These are phyloP conservation scores for Ophiodon elongatus DNA, from an alignment of 2,113 vertebrate genomes.

Conservation along the genomic window DNA sequence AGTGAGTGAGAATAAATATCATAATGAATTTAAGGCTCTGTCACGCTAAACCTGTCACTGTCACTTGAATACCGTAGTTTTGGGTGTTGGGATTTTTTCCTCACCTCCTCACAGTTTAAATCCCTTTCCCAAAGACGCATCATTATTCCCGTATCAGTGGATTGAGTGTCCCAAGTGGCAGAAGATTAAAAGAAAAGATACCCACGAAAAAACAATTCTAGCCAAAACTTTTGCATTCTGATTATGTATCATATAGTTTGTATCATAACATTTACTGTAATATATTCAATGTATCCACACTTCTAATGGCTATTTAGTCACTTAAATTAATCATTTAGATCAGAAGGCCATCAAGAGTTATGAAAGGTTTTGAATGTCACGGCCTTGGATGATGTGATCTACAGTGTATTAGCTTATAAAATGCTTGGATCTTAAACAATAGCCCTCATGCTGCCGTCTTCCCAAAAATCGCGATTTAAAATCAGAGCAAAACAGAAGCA, in stretches of 20 bases:
- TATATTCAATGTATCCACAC: conserved; percentile 22
- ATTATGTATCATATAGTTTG: conserved; percentile 22
- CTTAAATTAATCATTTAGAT: conserved; percentile 54
- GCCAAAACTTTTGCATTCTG: conserved; percentile 29
- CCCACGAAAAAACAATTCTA: conserved; percentile 29
- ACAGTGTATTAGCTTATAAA: conserved; percentile 34
- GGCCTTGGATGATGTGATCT: conserved; percentile 40
- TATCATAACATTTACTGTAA: conserved; percentile 14
- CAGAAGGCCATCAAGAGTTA: conserved; percentile 32
- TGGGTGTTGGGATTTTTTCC: conserved; percentile 38
- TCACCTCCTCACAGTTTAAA: conserved; percentile 43
- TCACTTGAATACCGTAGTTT: conserved; percentile 58
- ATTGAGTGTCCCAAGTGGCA: conserved; percentile 47
- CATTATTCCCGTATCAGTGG: conserved; percentile 52
- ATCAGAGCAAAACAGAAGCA: conserved; percentile 27
- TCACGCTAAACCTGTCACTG: conserved; percentile 62
- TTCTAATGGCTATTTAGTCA: conserved; percentile 48
- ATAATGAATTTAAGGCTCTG: conserved; percentile 62
- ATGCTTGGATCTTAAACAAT: conserved; percentile 36
- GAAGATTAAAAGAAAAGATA: conserved; percentile 64
- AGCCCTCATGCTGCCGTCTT: conserved; percentile 23
- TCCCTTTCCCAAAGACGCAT: conserved; percentile 49
- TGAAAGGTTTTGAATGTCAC: conserved; percentile 30
- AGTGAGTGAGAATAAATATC: conserved; percentile 63
- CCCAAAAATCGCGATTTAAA: conserved; percentile 38